phyloP scores from a whole-genome alignment of 2,797 vertebrate genomes.

The Muscicapa striata region DNA sequence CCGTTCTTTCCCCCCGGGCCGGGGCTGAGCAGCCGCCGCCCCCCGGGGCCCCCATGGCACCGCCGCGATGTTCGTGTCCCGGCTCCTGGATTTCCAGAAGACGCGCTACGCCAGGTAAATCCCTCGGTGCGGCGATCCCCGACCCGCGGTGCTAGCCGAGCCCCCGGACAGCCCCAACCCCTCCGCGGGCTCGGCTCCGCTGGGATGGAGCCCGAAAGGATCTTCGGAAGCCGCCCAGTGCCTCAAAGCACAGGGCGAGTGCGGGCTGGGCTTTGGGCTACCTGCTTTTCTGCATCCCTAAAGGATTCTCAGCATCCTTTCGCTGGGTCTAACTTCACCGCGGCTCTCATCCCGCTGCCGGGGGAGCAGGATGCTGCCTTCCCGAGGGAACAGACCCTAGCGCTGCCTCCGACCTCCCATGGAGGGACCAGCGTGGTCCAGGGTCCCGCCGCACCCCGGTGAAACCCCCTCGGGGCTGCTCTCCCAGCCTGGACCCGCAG shows the following conservation, averaged over 20 bases:
- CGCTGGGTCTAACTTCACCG: neutral
- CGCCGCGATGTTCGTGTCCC: slow-evolving; percentile 71
- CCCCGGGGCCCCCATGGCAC: slow-evolving; percentile 68
- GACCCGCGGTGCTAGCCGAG: neutral
- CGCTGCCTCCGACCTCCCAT: accelerated
- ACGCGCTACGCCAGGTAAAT: slow-evolving; percentile 88
- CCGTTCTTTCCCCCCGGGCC: neutral
- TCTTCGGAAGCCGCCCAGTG: neutral
- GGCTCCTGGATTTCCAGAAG: slow-evolving; percentile 79
- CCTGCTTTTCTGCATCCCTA: neutral
- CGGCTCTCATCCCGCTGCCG: neutral
- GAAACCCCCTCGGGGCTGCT: neutral
- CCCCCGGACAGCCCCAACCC: neutral
- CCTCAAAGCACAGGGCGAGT: neutral
- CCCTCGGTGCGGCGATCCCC: neutral
- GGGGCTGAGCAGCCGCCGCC: slow-evolving; percentile 17
- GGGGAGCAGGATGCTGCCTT: neutral
- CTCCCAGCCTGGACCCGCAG: neutral
- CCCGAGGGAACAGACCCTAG: neutral
- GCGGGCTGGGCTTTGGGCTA: neutral
- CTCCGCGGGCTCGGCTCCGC: neutral
- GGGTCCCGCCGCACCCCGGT: accelerated
- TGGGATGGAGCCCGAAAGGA: neutral
- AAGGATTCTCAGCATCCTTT: neutral
- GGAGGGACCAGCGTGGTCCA: accelerated